Evolutionary conservation across 2,113 vertebrate genomes (phyloP).

Genomic region (Capreolus pygargus): DNA sequence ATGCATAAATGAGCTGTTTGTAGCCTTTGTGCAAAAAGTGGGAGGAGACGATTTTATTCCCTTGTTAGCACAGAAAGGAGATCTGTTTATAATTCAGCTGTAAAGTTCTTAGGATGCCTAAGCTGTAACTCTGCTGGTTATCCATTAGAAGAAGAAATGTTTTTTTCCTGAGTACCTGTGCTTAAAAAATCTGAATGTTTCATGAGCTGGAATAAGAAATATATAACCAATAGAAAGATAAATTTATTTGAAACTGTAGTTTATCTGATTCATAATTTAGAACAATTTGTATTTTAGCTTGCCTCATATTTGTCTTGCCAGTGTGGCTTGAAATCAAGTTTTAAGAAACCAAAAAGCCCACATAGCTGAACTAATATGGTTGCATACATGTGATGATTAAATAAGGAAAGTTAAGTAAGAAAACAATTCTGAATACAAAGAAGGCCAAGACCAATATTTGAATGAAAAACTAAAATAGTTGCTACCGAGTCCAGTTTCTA

Average conservation of each 20-base stretch:
- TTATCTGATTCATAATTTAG: not conserved
- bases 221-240: not conserved
- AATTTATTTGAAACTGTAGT: not conserved
- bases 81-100: not conserved
- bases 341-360: not conserved
- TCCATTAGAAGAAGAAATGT: not conserved
- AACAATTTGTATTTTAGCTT: not conserved
- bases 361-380: not conserved
- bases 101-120: not conserved
- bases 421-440: not conserved
- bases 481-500: not conserved
- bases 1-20: not conserved
- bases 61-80: not conserved
- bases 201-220: not conserved
- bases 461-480: not conserved
- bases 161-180: not conserved
- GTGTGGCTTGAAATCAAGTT: not conserved
- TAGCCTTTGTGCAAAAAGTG: conserved; percentile 2
- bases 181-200: not conserved
- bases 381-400: not conserved
- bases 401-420: not conserved
- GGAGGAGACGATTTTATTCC: not conserved
- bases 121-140: not conserved
- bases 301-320: not conserved
- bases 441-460: not conserved